Conservation (phyloP, 2,797 vertebrate species). For the Amniataba percoides region DNA sequence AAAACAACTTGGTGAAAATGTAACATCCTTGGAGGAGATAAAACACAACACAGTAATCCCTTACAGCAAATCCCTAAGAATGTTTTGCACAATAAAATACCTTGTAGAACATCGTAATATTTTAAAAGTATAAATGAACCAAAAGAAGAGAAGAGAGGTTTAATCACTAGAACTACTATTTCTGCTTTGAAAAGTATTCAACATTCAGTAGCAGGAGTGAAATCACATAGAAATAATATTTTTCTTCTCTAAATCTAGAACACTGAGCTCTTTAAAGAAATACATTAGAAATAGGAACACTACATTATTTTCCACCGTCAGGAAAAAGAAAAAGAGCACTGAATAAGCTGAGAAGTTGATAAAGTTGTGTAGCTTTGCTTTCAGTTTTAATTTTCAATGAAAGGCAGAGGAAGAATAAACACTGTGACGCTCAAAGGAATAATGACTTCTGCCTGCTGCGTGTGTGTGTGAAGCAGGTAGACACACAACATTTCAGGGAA, state of each 20-base stretch:
- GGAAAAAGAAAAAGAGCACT: not conserved
- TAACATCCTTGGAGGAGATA: not conserved
- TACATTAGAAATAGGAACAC: not conserved
- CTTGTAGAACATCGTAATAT: not conserved
- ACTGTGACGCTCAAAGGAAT: not conserved
- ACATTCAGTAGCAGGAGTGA: not conserved
- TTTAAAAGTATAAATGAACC: not conserved
- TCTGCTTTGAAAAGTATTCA: not conserved
- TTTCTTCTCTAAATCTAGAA: constrained; percentile 3
- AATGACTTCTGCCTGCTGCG: constrained; percentile 2
- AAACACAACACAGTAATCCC: not conserved
- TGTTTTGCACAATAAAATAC: not conserved
- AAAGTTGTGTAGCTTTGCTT: not conserved
- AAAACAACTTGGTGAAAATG: constrained; percentile 11
- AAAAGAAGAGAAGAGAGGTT: no score
- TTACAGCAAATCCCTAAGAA: not conserved
- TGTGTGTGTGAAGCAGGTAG: not conserved
- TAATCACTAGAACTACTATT: not conserved
- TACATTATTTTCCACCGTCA: not conserved
- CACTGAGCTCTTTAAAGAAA: not conserved
- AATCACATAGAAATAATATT: not conserved
- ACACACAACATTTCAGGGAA: constrained; percentile 34
- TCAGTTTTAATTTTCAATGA: not conserved
- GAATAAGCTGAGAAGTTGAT: constrained; percentile 12
- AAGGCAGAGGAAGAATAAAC: not conserved